Evolutionary conservation across 1,140 invertebrate species (phyloP), one percentile per base, ranked within the genome.

Genomic region (Harpegnathos saltator): DNA sequence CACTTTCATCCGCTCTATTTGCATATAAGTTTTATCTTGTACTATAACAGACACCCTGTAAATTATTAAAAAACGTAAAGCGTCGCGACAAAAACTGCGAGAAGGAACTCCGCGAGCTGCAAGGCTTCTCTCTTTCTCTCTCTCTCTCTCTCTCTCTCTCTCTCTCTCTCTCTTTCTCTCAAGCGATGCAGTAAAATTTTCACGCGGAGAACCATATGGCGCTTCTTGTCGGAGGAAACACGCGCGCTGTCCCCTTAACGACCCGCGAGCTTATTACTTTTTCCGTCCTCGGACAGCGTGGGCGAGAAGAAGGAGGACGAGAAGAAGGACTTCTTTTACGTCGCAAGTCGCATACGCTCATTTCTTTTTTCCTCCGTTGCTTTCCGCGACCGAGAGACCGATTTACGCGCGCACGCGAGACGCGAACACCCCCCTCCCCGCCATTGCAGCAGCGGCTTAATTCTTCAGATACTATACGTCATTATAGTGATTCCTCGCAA

Each of bases 131-230:
- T n/a, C n/a, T n/a, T n/a, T 9, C 38, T 44, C 33, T 44, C 50
- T 15, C 11, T 19, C 71, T 58, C 65, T 69, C 58, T 29, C 24
- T 9, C 38, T 44, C 33, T 44, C 50, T 15, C 11, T 19, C 71
- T 58, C 65, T 69, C 58, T 9, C 38, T 44, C 33, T 44, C 50
- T 15, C 11, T 19, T 80, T 58, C 65, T 69, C 58, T 29, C 24
- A 69, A 54, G 48, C 38, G 38, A 44, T n/a, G 24, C 19, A 17
- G 65, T 71, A 48, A 71, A 80, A 80, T 80, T 80, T 78, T 80
- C 65, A 80, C 58, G 50, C 22, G 17, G 15, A 3, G 12, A 15
- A 29, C 22, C 9, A 19, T 44, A 44, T 54, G 12, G 12, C 48
- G 38, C 52, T 69, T 80, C 33, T 69, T 17, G 22, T 78, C 19